phyloP scores from a whole-genome alignment of 2,888 invertebrate species.

The Lepidonotus clava region DNA sequence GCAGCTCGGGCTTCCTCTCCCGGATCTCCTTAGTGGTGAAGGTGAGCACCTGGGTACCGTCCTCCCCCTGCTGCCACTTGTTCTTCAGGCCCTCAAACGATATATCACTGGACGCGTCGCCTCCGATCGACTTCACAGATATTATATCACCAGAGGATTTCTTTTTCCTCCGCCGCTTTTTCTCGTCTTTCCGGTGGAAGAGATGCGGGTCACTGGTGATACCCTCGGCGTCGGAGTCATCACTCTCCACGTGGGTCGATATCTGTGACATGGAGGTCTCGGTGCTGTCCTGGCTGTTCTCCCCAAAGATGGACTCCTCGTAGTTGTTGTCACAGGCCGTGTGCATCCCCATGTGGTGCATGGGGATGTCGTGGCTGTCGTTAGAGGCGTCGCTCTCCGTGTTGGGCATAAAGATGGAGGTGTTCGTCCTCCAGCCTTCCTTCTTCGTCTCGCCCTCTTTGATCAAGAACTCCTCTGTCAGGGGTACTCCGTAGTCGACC shows the following conservation, averaged over 20 bases:
- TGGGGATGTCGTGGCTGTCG: not conserved
- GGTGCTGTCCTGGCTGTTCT: conserved; percentile 51
- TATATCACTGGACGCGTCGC: not conserved
- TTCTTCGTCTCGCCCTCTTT: not conserved
- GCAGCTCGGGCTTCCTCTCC: conserved; percentile 43
- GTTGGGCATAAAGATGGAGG: conserved; percentile 38
- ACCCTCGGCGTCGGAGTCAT: not conserved
- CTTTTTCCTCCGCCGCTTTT: not conserved
- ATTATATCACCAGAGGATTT: not conserved
- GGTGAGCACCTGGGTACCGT: conserved; percentile 51
- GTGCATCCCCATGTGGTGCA: not conserved
- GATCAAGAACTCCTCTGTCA: not conserved
- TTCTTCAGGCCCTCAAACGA: conserved; percentile 36
- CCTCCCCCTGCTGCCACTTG: conserved; percentile 45
- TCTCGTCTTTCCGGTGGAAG: not conserved
- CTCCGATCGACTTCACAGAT: conserved; percentile 1
- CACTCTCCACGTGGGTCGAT: conserved; percentile 33
- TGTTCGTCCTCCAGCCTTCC: not conserved
- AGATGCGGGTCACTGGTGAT: not conserved
- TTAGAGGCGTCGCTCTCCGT: conserved; percentile 27
- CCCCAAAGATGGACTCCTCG: conserved; percentile 27
- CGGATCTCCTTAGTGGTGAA: conserved; percentile 56
- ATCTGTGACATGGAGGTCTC: conserved; percentile 39
- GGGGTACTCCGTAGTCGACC: not conserved
- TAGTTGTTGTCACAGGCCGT: not conserved